phyloP scores from a whole-genome alignment of 2,888 invertebrate genomes.

The Tenthredo mesomela region DNA sequence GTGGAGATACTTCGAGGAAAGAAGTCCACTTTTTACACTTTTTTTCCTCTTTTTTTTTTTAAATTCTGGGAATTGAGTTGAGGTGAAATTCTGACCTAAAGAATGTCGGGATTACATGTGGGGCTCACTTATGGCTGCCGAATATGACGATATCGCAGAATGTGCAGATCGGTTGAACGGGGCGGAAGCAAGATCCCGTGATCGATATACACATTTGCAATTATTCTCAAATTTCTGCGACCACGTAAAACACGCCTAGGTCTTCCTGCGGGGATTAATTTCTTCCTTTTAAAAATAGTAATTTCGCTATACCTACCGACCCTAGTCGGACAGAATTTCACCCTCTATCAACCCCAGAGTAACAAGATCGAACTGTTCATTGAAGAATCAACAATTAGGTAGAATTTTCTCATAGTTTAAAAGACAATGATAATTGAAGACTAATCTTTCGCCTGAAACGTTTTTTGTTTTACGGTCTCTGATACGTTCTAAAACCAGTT shows the following conservation, averaged over 20 bases:
- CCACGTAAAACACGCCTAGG: not conserved
- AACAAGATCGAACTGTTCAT: not conserved
- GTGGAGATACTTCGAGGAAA: not conserved
- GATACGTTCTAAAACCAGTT: conserved; percentile 45
- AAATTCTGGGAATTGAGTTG: not conserved
- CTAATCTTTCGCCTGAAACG: too few species aligned
- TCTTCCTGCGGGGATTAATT: not conserved
- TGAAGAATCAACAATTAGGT: not conserved
- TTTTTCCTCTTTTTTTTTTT: not conserved
- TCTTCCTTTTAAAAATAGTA: not conserved
- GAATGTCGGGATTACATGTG: not conserved
- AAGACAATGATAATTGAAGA: too few species aligned
- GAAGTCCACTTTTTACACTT: not conserved
- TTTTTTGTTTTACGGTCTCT: too few species aligned
- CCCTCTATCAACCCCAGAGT: not conserved
- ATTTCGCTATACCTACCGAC: not conserved
- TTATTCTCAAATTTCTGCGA: conserved; percentile 15
- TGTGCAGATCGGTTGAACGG: not conserved
- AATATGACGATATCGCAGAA: not conserved
- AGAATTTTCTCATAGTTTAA: too few species aligned
- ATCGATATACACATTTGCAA: not conserved
- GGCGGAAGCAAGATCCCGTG: not conserved
- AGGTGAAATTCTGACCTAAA: not conserved
- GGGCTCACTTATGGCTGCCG: not conserved
- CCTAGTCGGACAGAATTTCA: not conserved